A percentile compares a stretch with the other conserved stretches of the same genome.
Conservation (phyloP, 2,888 invertebrate genomes). For the Sphaerophoria taeniata region DNA sequence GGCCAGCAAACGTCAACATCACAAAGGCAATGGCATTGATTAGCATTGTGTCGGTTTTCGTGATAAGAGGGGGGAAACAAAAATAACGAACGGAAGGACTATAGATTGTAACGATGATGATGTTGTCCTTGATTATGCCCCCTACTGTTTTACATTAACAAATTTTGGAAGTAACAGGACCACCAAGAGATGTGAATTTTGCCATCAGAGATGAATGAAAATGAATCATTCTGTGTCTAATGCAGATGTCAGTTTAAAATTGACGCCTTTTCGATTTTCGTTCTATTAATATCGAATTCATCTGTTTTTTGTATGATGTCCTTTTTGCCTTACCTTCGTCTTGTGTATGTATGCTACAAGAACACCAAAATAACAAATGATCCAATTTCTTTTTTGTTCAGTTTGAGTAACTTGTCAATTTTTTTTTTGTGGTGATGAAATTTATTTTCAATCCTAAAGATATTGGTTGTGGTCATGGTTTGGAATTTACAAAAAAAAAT, state of each 20-base stretch:
- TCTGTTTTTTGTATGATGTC: conserved; percentile 29
- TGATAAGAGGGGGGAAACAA: conserved; percentile 56
- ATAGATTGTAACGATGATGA: conserved; percentile 23
- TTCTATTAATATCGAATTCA: conserved; percentile 57
- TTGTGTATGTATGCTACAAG: neutral
- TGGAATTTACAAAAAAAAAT: neutral
- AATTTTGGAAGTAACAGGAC: neutral
- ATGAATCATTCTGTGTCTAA: conserved; percentile 57
- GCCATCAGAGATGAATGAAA: conserved; percentile 7
- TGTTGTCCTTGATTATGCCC: conserved; percentile 32
- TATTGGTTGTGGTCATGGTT: conserved; percentile 23
- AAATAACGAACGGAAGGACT: conserved; percentile 41
- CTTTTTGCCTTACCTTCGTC: conserved; percentile 6
- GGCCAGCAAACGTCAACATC: conserved; percentile 15
- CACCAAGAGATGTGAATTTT: neutral
- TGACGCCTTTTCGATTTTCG: conserved; percentile 43
- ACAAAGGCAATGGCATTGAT: conserved; percentile 64
- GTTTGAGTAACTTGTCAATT: conserved; percentile 24
- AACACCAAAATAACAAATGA: conserved; percentile 66
- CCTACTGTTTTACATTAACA: conserved; percentile 4
- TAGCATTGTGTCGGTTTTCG: no score
- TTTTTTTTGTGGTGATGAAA: conserved; percentile 18
- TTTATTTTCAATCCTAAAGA: neutral
- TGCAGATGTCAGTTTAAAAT: conserved; percentile 63
- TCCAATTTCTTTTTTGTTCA: conserved; percentile 56